These are phyloP conservation scores for Ceriagrion tenellum DNA, from an alignment of 2,888 invertebrate species.

Conservation along the genomic window DNA sequence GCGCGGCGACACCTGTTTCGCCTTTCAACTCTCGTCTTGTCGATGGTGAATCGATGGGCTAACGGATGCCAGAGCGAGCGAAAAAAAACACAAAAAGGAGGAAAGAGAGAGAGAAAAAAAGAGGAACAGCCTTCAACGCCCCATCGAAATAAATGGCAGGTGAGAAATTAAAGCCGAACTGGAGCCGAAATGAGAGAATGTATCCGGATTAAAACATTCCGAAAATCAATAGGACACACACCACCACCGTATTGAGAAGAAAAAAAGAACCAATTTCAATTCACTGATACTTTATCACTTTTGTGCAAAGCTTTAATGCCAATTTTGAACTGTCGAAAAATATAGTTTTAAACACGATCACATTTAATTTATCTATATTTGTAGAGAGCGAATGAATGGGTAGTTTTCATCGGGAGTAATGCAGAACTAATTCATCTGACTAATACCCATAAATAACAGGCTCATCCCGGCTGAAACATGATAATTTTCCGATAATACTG, in stretches of 20 bases:
- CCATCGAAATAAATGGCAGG: conserved; percentile 12
- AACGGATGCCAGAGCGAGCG: not conserved
- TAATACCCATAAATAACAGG: no score
- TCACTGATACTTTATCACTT: not conserved
- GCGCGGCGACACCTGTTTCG: conserved; percentile 16
- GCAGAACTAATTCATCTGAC: no score
- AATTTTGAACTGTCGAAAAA: no score
- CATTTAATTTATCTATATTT: no score
- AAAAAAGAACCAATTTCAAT: not conserved
- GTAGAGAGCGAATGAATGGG: no score
- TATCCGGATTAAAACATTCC: not conserved
- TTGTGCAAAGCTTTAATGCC: no score
- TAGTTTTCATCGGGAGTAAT: no score
- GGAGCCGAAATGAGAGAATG: not conserved
- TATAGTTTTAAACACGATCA: no score
- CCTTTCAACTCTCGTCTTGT: conserved; percentile 15
- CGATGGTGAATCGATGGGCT: conserved; percentile 10
- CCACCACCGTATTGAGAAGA: not conserved
- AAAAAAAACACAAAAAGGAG: not conserved
- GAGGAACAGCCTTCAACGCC: not conserved
- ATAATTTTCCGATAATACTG: no score
- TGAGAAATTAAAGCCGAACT: conserved; percentile 2
- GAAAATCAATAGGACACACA: not conserved
- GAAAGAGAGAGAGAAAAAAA: no score
- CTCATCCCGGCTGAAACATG: no score